Evolutionary conservation across 1,140 invertebrate genomes (phyloP).

Genomic region (Drosophila littoralis): DNA sequence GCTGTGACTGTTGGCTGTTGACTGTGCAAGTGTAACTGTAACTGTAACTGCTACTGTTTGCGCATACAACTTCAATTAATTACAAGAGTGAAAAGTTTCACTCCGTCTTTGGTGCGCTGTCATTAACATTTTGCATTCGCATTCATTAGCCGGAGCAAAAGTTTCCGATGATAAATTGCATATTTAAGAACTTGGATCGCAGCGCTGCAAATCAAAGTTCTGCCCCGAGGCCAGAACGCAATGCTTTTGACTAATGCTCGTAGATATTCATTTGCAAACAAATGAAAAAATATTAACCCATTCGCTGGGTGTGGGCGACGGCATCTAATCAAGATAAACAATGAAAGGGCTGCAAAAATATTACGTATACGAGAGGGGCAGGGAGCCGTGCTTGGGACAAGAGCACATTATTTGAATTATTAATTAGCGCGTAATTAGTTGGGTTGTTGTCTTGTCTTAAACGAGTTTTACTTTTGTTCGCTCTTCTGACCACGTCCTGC

Average conservation of each 20-base stretch:
- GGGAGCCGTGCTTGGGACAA: constrained; percentile 41
- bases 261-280: constrained; percentile 47
- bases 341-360: constrained; percentile 24
- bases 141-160: constrained; percentile 72
- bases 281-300: constrained; percentile 63
- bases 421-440: constrained; percentile 80
- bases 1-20: neutral
- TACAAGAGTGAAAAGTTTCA: constrained; percentile 66
- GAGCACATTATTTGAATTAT: constrained; percentile 80
- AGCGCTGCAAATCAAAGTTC: constrained; percentile 66
- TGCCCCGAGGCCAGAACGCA: constrained; percentile 9
- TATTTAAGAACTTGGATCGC: constrained; percentile 49
- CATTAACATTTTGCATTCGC: constrained; percentile 77
- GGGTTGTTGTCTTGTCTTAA: constrained; percentile 58
- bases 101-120: constrained; percentile 39
- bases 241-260: constrained; percentile 38
- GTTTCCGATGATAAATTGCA: constrained; percentile 76
- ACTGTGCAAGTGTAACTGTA: neutral
- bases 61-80: constrained; percentile 70
- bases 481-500: constrained; percentile 62
- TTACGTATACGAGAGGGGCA: constrained; percentile 29
- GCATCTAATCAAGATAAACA: constrained; percentile 61
- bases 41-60: constrained; percentile 31
- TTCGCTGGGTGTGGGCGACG: neutral
- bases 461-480: constrained; percentile 31